Conservation (phyloP, 2,888 invertebrate genomes). For the Corbicula japonica region DNA sequence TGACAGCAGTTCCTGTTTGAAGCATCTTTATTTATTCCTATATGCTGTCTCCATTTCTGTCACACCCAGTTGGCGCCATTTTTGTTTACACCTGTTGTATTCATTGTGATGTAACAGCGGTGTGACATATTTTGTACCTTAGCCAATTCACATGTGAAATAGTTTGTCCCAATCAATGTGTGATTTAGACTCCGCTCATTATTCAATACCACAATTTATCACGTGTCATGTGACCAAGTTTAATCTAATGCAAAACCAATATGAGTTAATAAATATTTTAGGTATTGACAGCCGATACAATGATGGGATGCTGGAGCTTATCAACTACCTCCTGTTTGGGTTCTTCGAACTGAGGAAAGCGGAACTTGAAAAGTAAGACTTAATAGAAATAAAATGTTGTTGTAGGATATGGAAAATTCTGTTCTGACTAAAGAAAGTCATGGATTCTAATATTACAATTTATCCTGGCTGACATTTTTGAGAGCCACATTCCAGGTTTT, state of each 20-base stretch:
- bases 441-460: no score
- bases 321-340: slow-evolving; percentile 84
- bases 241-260: neutral
- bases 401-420: no score
- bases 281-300: slow-evolving; percentile 85
- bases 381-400: no score
- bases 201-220: neutral
- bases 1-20: no score
- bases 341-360: slow-evolving; percentile 81
- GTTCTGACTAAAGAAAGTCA: no score
- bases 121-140: neutral
- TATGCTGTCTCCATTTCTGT: no score
- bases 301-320: slow-evolving; percentile 83
- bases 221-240: neutral
- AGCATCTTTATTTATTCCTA: no score
- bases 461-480: no score
- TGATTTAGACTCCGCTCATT: neutral
- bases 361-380: slow-evolving; percentile 80
- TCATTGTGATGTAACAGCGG: neutral
- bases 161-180: neutral
- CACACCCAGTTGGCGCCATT: no score
- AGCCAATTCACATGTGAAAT: neutral
- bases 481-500: no score
- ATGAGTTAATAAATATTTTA: slow-evolving; percentile 55
- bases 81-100: neutral